Percentiles rank a stretch among this genome's conserved stretches.
These are phyloP conservation scores for Melanotaenia duboulayi DNA, from an alignment of 2,113 vertebrate genomes.

Conservation along the genomic window DNA sequence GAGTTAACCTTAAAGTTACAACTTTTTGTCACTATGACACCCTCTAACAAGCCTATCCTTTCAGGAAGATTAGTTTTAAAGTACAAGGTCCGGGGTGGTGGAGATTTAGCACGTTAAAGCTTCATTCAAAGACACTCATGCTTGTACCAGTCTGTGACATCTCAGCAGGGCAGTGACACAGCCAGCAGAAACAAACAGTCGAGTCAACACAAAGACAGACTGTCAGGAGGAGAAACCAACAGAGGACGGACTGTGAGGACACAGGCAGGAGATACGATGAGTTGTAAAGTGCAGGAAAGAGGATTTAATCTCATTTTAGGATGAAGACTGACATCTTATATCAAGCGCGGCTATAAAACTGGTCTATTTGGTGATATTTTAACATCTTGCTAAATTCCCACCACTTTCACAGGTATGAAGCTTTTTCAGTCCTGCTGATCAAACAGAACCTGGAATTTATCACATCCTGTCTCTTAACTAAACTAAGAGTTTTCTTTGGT, in stretches of 20 bases:
- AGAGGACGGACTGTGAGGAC: conserved; percentile 20
- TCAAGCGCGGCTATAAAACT: too few relatives aligned
- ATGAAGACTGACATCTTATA: too few relatives aligned
- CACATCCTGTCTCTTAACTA: too few relatives aligned
- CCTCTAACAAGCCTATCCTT: conserved; percentile 36
- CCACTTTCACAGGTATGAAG: too few relatives aligned
- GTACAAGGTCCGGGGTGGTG: conserved; percentile 32
- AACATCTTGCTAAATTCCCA: too few relatives aligned
- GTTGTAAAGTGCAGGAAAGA: not conserved
- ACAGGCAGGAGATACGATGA: not conserved
- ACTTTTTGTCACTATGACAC: conserved; percentile 24
- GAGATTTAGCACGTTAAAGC: conserved; percentile 25
- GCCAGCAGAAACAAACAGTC: conserved; percentile 26
- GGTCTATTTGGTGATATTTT: too few relatives aligned
- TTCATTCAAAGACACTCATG: conserved; percentile 6
- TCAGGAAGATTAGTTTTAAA: conserved; percentile 53
- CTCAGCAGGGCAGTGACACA: conserved; percentile 39
- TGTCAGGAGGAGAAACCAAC: conserved; percentile 27
- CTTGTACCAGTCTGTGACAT: conserved; percentile 49
- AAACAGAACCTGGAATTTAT: too few relatives aligned
- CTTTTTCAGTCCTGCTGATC: too few relatives aligned
- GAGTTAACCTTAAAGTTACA: conserved; percentile 24
- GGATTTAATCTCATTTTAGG: too few relatives aligned
- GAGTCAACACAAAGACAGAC: conserved; percentile 40
- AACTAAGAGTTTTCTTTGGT: too few relatives aligned